phyloP scores from a whole-genome alignment of 2,797 vertebrate genomes.

The Balearica regulorum region DNA sequence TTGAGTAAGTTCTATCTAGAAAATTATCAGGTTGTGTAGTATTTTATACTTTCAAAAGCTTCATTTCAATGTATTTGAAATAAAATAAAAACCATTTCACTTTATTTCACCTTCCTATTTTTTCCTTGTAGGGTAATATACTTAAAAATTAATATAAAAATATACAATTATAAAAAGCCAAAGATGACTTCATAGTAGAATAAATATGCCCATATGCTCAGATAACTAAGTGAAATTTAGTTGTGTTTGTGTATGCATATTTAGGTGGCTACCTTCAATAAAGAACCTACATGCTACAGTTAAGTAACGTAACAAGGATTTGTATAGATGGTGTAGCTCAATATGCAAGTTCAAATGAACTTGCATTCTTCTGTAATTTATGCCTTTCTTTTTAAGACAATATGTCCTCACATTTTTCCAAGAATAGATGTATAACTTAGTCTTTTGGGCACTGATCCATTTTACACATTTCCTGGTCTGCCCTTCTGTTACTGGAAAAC shows the following conservation, averaged over 20 bases:
- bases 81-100: not conserved
- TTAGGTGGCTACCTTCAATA: not conserved
- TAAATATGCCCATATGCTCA: not conserved
- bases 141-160: not conserved
- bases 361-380: not conserved
- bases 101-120: not conserved
- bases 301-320: not conserved
- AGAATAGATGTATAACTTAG: conserved; percentile 20
- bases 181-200: not conserved
- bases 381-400: conserved; percentile 24
- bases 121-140: not conserved
- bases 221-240: not conserved
- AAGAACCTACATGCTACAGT: not conserved
- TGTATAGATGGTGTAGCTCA: not conserved
- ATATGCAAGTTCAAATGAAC: not conserved
- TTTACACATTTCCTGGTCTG: conserved; percentile 48
- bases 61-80: not conserved
- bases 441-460: conserved; percentile 53
- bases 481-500: conserved; percentile 26
- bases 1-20: not conserved
- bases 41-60: not conserved
- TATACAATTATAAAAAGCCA: not conserved
- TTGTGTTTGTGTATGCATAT: not conserved
- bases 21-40: not conserved
- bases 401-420: not conserved